These are phyloP conservation scores for Dastarcus helophoroides DNA, from an alignment of 2,888 invertebrate genomes.

Conservation along the genomic window DNA sequence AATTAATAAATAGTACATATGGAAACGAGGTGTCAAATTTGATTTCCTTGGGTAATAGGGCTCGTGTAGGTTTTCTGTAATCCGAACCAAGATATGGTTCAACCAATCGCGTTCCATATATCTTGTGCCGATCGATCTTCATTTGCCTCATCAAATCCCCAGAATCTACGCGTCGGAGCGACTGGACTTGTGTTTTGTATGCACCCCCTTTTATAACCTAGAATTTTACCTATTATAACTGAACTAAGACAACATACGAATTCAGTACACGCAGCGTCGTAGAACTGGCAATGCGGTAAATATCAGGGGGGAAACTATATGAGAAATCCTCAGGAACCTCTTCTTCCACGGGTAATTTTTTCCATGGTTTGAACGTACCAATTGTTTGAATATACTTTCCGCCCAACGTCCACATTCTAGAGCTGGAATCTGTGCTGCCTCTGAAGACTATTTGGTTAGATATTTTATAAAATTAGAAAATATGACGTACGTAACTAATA, in stretches of 20 bases:
- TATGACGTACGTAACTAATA: conserved; percentile 51
- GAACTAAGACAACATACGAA: conserved; percentile 3
- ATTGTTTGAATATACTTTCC: conserved; percentile 60
- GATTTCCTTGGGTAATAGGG: conserved; percentile 40
- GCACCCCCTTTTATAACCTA: background rate
- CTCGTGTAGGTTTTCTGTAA: conserved; percentile 43
- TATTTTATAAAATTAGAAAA: conserved; percentile 4
- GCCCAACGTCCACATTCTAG: conserved; percentile 62
- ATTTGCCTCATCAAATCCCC: too few species aligned
- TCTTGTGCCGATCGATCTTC: conserved; percentile 33
- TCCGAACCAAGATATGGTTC: conserved; percentile 49
- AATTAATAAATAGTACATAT: conserved; percentile 31
- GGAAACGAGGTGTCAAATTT: conserved; percentile 51
- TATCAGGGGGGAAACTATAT: conserved; percentile 60
- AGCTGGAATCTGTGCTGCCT: conserved; percentile 44
- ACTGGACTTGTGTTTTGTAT: conserved; percentile 1
- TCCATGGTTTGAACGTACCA: conserved; percentile 58
- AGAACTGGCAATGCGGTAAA: conserved; percentile 60
- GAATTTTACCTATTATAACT: conserved; percentile 4
- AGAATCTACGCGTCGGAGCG: conserved; percentile 1
- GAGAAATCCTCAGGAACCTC: conserved; percentile 29
- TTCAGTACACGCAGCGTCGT: conserved; percentile 58
- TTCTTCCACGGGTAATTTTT: conserved; percentile 29
- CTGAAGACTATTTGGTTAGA: conserved; percentile 4
- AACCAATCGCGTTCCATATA: conserved; percentile 44